Evolutionary conservation across 2,113 vertebrate species (phyloP), one percentile per base, ranked within the genome.

Genomic region (Platichthys stellatus): DNA sequence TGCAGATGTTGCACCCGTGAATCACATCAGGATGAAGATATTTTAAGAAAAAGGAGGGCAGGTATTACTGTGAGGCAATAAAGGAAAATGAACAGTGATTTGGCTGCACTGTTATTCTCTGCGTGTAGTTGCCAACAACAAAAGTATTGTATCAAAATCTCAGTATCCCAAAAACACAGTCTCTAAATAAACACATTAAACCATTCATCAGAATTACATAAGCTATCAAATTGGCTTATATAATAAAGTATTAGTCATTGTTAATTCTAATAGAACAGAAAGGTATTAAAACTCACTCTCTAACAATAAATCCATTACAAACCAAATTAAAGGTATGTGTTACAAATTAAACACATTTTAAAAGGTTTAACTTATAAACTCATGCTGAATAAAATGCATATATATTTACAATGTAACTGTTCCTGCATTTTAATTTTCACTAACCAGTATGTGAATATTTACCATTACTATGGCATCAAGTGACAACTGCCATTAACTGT

Each of bases 111-210:
- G 59, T 38, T 20, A 62, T 28, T 10, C 17, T 26, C 47, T 51
- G 18, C 18, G 17, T 43, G 40, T 11, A 13, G 0, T 17, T 51
- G 47, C 47, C 47, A 51, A 18, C 18, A 63, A 63, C n/a, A 9
- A 13, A 26, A 14, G 23, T 20, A 57, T 24, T 57, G 9, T 51
- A 9, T 20, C 3, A 18, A 51, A 62, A 62, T n/a, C 31, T 40
- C 18, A 40, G 60, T 21, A 21, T 40, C 31, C 31, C 9, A 40
- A 62, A 61, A 58, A 24, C 13, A 14, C 21, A 14, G 56, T 15
- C 56, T 58, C 56, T 26, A 58, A 58, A 58, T 58, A 58, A 58
- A 17, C n/a, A 26, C 11, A 24, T 26, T 58, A 58, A 58, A 58
- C 9, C 12, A 14, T 24, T 24, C 11, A 15, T 5, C 21, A 58